Base-by-base conservation (phyloP, 2,888 invertebrate species). In the Ischnura elegans region DNA sequence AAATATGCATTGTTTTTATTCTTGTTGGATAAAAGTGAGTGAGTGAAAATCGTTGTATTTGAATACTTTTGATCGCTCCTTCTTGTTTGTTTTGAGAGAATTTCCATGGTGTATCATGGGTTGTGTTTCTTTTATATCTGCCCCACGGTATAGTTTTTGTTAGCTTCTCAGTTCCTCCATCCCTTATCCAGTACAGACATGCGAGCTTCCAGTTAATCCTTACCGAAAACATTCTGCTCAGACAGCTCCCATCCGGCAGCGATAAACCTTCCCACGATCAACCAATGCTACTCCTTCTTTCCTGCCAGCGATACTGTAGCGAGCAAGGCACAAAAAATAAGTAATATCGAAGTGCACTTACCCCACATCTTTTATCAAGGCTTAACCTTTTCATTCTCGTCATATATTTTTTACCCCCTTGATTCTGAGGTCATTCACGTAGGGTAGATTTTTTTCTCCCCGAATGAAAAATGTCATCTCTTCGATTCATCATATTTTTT, bases 191-290 rank as follows among this genome's bases (percentile, higher is more conserved):
- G 36, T 4, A 36, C 6, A n/a, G 0, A 29, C 76, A 29, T 13
- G 13, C 76, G 36, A 29, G 76, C 76, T 76, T n/a, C 36, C 76
- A 36, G 25, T 36, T 76, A 76, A 76, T 76, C 76, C 29, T 76
- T 76, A 76, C 76, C 76, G 36, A 76, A 76, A 76, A 76, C 76
- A 76, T 76, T 76, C 76, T 76, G 13, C 76, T 76, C 36, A 76
- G 76, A 29, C 29, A 36, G 76, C 36, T 76, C 36, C 76, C 36
- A 76, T 76, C 36, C 36, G n/a, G 10, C 76, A 36, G 13, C 76
- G 36, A 76, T 76, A 29, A 76, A 16, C 76, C 6, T 13, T 2
- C 51, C 51, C 36, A 36, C 36, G 76, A 76, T 36, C 76, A 76
- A 36, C 76, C 76, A 76, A 36, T 36, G 76, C 6, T 13, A 10